phyloP scores from a whole-genome alignment of 2,113 vertebrate genomes.

The Cyphomyrus discorhynchus region DNA sequence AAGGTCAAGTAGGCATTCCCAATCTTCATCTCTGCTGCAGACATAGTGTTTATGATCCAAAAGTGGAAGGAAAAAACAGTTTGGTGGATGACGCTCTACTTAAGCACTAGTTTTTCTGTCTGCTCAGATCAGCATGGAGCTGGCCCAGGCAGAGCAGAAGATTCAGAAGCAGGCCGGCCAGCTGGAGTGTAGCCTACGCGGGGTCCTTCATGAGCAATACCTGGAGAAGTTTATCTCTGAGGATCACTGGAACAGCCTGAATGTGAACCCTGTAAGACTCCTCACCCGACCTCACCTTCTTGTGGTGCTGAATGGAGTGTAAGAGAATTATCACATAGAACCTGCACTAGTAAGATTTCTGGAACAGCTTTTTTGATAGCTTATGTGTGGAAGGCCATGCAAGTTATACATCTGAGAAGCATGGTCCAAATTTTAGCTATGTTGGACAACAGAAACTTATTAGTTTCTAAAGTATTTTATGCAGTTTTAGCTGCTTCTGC shows the following conservation, averaged over 20 bases:
- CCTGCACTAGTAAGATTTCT: not conserved
- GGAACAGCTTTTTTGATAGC: not conserved
- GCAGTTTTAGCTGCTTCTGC: not conserved
- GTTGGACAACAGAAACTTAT: not conserved
- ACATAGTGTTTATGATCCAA: not conserved
- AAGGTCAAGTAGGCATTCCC: not conserved
- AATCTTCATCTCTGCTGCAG: not conserved
- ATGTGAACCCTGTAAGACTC: slow-evolving; percentile 39
- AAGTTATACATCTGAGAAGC: not conserved
- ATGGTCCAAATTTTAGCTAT: not conserved
- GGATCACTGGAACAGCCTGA: slow-evolving; percentile 68
- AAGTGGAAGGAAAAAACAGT: not conserved
- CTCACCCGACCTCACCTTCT: not conserved
- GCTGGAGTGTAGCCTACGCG: slow-evolving; percentile 60
- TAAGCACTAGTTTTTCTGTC: not conserved
- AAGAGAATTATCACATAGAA: not conserved
- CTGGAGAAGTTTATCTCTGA: slow-evolving; percentile 56
- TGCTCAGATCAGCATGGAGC: slow-evolving; percentile 59
- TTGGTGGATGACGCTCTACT: not conserved
- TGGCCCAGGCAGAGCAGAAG: slow-evolving; percentile 49
- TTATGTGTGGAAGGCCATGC: not conserved
- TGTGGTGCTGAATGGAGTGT: not conserved
- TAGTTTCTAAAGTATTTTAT: not conserved
- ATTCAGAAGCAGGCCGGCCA: slow-evolving; percentile 43
- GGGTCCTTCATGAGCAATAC: slow-evolving; percentile 62